A percentile compares a stretch with the other conserved stretches of the same genome.
These are phyloP conservation scores for Quadriops clusia DNA, from an alignment of 2,888 invertebrate species.

Conservation along the genomic window DNA sequence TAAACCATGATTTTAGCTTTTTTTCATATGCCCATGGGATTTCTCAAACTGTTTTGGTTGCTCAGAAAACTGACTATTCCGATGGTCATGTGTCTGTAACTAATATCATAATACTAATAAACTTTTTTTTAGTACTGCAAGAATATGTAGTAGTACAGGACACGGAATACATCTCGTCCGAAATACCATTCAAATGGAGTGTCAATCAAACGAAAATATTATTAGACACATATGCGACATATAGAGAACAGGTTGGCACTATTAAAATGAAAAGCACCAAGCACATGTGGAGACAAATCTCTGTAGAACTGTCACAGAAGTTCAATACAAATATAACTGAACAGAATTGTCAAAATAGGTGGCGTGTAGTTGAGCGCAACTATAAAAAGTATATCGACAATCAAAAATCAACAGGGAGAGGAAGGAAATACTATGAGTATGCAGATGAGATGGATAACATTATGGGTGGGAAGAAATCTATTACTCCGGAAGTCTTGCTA, in stretches of 20 bases:
- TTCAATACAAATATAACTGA: conserved; percentile 1
- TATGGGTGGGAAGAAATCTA: conserved; percentile 1
- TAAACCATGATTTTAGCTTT: too few species aligned
- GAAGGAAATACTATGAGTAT: conserved; percentile 5
- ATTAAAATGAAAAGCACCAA: conserved; percentile 5
- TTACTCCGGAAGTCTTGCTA: conserved; percentile 2
- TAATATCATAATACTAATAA: too few species aligned
- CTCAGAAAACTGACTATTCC: too few species aligned
- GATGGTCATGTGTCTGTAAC: too few species aligned
- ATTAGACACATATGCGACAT: neutral
- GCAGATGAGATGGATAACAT: conserved; percentile 5
- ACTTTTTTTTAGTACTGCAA: too few species aligned
- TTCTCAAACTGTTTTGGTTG: too few species aligned
- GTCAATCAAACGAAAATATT: too few species aligned
- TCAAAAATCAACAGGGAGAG: conserved; percentile 6
- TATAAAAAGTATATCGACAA: conserved; percentile 6
- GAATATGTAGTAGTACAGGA: too few species aligned
- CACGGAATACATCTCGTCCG: too few species aligned
- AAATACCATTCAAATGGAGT: too few species aligned
- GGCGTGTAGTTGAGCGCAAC: conserved; percentile 1
- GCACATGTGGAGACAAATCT: conserved; percentile 1
- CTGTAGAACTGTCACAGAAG: conserved; percentile 1
- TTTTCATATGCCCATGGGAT: too few species aligned
- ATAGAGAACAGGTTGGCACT: conserved; percentile 2
- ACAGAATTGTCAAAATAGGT: conserved; percentile 3